These are phyloP conservation scores for Polydrusus pterygomalis DNA, from an alignment of 2,888 invertebrate genomes.

Conservation along the genomic window DNA sequence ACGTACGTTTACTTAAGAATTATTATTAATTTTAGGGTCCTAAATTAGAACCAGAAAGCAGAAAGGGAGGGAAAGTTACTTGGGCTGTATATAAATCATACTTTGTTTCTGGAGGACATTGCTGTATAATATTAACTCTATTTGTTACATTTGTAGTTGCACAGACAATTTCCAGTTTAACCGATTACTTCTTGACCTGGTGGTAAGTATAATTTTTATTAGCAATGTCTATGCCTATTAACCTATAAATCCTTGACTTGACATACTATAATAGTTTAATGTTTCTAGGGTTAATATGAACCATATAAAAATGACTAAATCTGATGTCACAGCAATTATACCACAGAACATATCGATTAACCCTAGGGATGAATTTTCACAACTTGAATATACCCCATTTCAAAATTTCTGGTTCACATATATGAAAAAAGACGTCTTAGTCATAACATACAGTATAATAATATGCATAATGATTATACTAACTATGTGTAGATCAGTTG, in stretches of 20 bases:
- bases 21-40: slow-evolving; percentile 54
- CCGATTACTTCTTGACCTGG: slow-evolving; percentile 86
- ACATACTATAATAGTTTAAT: neutral
- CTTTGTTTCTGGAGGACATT: slow-evolving; percentile 82
- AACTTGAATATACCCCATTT: slow-evolving; percentile 18
- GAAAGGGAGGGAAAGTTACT: slow-evolving; percentile 76
- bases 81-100: slow-evolving; percentile 79
- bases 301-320: slow-evolving; percentile 15
- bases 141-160: slow-evolving; percentile 76
- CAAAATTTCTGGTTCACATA: slow-evolving; percentile 49
- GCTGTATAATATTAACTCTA: slow-evolving; percentile 68
- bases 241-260: neutral
- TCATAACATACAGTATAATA: slow-evolving; percentile 67
- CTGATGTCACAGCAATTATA: neutral
- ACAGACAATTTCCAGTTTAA: slow-evolving; percentile 82
- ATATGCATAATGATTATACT: slow-evolving; percentile 67
- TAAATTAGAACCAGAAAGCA: slow-evolving; percentile 75
- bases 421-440: slow-evolving; percentile 61
- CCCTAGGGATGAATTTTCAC: neutral
- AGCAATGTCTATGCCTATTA: too few relatives aligned
- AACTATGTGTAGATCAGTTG: slow-evolving; percentile 71
- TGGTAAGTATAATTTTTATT: slow-evolving; percentile 79
- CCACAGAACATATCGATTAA: neutral
- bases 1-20: neutral
- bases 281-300: slow-evolving; percentile 64